Evolutionary conservation across 2,888 invertebrate genomes (phyloP).

Genomic region (Stegophylla sp.): DNA sequence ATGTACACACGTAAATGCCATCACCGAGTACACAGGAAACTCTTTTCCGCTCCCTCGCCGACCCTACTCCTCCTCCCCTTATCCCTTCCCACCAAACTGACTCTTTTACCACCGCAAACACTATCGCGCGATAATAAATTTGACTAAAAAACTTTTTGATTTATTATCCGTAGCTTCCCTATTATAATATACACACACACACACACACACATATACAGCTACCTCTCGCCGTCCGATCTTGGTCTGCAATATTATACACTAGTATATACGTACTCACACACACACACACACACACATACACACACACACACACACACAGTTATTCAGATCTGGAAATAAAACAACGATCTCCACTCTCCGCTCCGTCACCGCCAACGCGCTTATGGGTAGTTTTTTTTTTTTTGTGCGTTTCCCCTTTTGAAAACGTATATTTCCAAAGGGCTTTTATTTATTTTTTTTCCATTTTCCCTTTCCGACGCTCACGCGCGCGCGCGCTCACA

Average conservation of each 20-base stretch:
- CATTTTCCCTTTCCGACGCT: slow-evolving; percentile 39
- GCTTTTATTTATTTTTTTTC: slow-evolving; percentile 42
- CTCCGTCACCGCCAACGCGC: not conserved
- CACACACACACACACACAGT: not conserved
- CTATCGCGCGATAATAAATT: slow-evolving; percentile 63
- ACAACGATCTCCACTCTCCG: slow-evolving; percentile 21
- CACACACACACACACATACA: too few relatives aligned
- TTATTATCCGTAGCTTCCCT: slow-evolving; percentile 61
- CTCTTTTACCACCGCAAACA: slow-evolving; percentile 48
- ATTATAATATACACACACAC: too few relatives aligned
- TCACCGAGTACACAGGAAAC: slow-evolving; percentile 59
- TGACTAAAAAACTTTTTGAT: slow-evolving; percentile 62
- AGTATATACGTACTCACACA: too few relatives aligned
- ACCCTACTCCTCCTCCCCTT: not conserved
- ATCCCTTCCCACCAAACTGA: not conserved
- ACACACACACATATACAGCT: not conserved
- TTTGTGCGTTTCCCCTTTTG: slow-evolving; percentile 30
- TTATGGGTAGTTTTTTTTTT: slow-evolving; percentile 15
- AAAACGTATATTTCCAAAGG: slow-evolving; percentile 21
- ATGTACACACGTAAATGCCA: slow-evolving; percentile 46
- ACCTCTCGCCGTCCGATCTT: not conserved
- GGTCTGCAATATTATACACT: not conserved
- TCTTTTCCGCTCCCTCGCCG: slow-evolving; percentile 50
- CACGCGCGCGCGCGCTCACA: too few relatives aligned
- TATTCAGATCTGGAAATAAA: slow-evolving; percentile 33